Base-by-base conservation (phyloP, 1,140 invertebrate species). In the Papilio polyxenes region DNA sequence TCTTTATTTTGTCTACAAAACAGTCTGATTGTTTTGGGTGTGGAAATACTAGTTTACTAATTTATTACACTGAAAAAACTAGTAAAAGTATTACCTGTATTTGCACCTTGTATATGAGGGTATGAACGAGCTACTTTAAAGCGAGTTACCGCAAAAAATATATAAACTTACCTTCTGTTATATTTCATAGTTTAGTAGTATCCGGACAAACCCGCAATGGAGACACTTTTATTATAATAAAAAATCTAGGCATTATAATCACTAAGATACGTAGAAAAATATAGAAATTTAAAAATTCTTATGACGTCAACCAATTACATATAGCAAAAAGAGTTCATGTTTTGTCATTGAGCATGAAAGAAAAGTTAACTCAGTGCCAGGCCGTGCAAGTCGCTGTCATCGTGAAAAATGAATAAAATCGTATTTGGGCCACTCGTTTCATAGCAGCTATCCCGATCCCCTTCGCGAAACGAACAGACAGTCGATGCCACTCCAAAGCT, bases 391-490 rank as follows among this genome's bases (percentile, higher is more conserved):
- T 89, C 92, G 84, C 92, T 93, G 92, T 92, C 88, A 88, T 86
- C 88, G 81, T 93, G 92, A 93, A 93, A 93, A 93, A 93, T 93
- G 91, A 92, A 93, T 93, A 93, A 93, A 93, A 90, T 89, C 82
- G 86, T 89, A 92, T 92, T 90, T 92, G 89, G 89, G 92, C 87
- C 91, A 90, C 86, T 88, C 84, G 86, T 86, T 87, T 87, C 80
- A 59, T 59, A 59, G 56, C 56, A 84, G 83, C 78, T 84, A 85
- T 85, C 72, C 72, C 78, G 72, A 82, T 85, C 81, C 83, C 40
- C 75, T 85, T 85, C 83, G 83, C 84, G 81, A 84, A 83, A 77
- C 75, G 56, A 83, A 87, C 81, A 85, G 85, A 86, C 83, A 84
- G 82, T 80, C 85, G 83, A 65, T 72, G 75, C 51, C 75, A 78